Percentiles rank a stretch among this genome's conserved stretches.
phyloP scores from a whole-genome alignment of 2,797 vertebrate species.

The Diplodus puntazzo region DNA sequence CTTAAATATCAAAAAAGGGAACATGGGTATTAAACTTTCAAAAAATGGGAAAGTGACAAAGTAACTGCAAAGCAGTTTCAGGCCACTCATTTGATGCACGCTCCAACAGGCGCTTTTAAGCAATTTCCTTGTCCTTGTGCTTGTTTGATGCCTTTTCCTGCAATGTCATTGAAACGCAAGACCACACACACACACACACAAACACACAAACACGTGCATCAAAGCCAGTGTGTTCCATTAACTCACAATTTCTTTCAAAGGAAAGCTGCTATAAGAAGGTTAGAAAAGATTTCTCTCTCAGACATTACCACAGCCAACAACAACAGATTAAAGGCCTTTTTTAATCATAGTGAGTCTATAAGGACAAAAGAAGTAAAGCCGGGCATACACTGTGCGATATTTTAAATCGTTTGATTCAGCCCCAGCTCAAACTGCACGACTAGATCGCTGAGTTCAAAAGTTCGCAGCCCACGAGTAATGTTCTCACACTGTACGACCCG shows the following conservation, averaged over 20 bases:
- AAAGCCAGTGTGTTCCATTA: slow-evolving; percentile 52
- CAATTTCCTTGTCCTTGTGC: slow-evolving; percentile 63
- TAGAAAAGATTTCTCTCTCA: slow-evolving; percentile 22
- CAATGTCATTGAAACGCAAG: slow-evolving; percentile 48
- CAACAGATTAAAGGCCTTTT: slow-evolving; percentile 21
- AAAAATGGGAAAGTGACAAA: slow-evolving; percentile 54
- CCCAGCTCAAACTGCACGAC: too few species aligned
- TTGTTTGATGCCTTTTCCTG: slow-evolving; percentile 58
- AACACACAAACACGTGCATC: neutral
- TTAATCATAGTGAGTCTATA: slow-evolving; percentile 18
- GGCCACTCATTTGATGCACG: slow-evolving; percentile 28
- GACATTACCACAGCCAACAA: slow-evolving; percentile 15
- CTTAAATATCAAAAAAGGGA: slow-evolving; percentile 42
- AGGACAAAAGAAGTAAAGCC: slow-evolving; percentile 8
- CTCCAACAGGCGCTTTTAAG: slow-evolving; percentile 66
- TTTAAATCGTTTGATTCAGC: too few species aligned
- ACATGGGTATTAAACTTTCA: slow-evolving; percentile 41
- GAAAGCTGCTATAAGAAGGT: slow-evolving; percentile 33
- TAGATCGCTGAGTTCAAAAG: too few species aligned
- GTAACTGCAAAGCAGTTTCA: slow-evolving; percentile 49
- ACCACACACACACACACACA: neutral
- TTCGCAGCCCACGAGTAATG: too few species aligned
- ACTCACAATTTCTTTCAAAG: slow-evolving; percentile 41
- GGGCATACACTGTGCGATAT: too few species aligned
- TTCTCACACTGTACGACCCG: too few species aligned